phyloP scores from a whole-genome alignment of 2,888 invertebrate species.

The Tillus elongatus region DNA sequence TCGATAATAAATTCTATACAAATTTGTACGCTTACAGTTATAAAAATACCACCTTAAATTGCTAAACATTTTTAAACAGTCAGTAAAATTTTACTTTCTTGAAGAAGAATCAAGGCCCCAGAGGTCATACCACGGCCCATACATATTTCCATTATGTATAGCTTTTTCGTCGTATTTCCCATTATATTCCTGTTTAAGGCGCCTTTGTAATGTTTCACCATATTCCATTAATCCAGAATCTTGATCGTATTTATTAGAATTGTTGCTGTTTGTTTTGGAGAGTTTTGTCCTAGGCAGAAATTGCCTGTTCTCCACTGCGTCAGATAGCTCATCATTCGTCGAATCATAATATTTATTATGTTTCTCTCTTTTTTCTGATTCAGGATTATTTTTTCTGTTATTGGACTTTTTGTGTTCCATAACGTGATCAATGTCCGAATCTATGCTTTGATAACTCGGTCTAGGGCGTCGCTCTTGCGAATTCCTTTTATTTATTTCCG shows the following conservation, averaged over 20 bases:
- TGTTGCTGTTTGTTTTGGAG: slow-evolving; percentile 47
- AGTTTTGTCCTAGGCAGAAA: slow-evolving; percentile 64
- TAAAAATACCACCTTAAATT: too few species aligned
- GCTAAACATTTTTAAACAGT: too few species aligned
- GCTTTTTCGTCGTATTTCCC: slow-evolving; percentile 42
- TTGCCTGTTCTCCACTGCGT: slow-evolving; percentile 44
- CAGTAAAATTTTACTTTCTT: too few species aligned
- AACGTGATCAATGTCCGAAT: slow-evolving; percentile 30
- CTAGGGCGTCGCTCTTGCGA: slow-evolving; percentile 30
- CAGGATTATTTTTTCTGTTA: slow-evolving; percentile 21
- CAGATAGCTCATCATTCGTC: slow-evolving; percentile 37
- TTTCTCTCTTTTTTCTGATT: slow-evolving; percentile 29
- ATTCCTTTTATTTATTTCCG: slow-evolving; percentile 23
- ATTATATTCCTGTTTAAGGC: slow-evolving; percentile 40
- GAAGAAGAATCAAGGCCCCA: slow-evolving; percentile 71
- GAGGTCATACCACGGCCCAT: slow-evolving; percentile 83
- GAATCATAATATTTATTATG: slow-evolving; percentile 34
- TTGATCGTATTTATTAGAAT: slow-evolving; percentile 31
- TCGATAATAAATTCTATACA: not conserved
- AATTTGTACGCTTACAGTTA: slow-evolving; percentile 10
- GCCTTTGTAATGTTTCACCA: slow-evolving; percentile 40
- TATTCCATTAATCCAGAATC: slow-evolving; percentile 39
- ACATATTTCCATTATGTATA: slow-evolving; percentile 58
- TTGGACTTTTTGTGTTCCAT: slow-evolving; percentile 10
- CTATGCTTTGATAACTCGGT: slow-evolving; percentile 38